A percentile compares a stretch with the other conserved stretches of the same genome.
These are phyloP conservation scores for Coluber constrictor DNA, from an alignment of 2,797 vertebrate genomes.

Conservation along the genomic window DNA sequence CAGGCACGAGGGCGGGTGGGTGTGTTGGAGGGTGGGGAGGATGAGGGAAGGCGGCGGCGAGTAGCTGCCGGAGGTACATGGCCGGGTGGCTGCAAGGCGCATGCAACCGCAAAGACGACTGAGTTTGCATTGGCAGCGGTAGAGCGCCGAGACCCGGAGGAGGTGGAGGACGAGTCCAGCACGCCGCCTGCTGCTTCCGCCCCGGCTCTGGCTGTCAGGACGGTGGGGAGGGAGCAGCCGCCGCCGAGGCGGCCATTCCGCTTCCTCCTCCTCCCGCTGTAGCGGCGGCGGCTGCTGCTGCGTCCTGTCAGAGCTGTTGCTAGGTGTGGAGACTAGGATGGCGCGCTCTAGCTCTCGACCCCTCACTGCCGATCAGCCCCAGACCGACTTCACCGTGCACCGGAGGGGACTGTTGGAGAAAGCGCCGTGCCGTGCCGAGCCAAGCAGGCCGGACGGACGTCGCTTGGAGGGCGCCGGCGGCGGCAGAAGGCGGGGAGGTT, in stretches of 20 bases:
- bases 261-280: conserved; percentile 63
- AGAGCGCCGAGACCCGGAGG: conserved; percentile 48
- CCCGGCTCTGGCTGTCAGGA: conserved; percentile 70
- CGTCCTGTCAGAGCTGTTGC: conserved; percentile 84
- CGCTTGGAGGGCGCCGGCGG: conserved; percentile 20
- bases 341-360: conserved; percentile 70
- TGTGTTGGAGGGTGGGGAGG: background rate
- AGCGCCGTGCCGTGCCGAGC: background rate
- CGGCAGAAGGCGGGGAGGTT: conserved; percentile 5
- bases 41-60: conserved; percentile 27
- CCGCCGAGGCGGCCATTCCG: conserved; percentile 76
- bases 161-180: conserved; percentile 53
- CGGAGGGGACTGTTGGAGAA: conserved; percentile 8
- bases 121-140: conserved; percentile 67
- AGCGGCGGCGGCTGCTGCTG: conserved; percentile 67
- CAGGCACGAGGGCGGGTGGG: background rate
- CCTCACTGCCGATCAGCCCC: conserved; percentile 32
- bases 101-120: conserved; percentile 38
- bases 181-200: conserved; percentile 70
- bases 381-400: background rate
- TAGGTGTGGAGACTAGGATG: conserved; percentile 75
- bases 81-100: conserved; percentile 34
- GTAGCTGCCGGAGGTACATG: conserved; percentile 21
- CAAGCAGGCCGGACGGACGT: background rate
- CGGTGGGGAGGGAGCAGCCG: conserved; percentile 63